Conservation (phyloP, 2,888 invertebrate species). For the Ormyrus pomaceus region DNA sequence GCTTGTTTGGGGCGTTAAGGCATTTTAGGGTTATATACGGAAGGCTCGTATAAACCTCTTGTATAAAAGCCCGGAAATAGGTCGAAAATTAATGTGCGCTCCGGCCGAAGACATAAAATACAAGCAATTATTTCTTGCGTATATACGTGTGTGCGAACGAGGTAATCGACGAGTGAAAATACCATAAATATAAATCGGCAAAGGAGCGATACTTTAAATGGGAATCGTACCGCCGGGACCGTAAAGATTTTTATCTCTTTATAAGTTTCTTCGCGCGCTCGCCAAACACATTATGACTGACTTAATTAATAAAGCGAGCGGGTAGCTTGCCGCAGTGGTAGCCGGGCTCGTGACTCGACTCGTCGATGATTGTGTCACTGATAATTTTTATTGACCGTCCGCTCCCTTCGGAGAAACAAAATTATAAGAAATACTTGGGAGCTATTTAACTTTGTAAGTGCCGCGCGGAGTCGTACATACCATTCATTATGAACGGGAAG, state of each 20-base stretch:
- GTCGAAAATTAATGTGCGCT: constrained; percentile 35
- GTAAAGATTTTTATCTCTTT: constrained; percentile 33
- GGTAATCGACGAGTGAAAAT: constrained; percentile 21
- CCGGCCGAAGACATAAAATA: constrained; percentile 33
- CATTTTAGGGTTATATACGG: constrained; percentile 7
- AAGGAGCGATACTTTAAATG: constrained; percentile 15
- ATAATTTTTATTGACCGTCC: constrained; percentile 21
- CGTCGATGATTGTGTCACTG: constrained; percentile 28
- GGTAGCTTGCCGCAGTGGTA: not conserved
- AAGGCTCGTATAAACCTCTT: constrained; percentile 1
- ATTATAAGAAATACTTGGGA: constrained; percentile 10
- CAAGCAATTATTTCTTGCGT: constrained; percentile 34
- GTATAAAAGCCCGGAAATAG: constrained; percentile 37
- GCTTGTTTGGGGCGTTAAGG: constrained; percentile 7
- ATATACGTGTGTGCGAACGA: not conserved
- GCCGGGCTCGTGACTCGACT: constrained; percentile 30
- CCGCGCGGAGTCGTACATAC: not conserved
- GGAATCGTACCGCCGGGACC: not conserved
- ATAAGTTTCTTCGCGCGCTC: constrained; percentile 20
- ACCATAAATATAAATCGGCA: constrained; percentile 39
- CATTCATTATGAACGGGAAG: not conserved
- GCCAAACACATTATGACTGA: constrained; percentile 16
- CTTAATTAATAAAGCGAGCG: constrained; percentile 41
- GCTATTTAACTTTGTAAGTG: constrained; percentile 10
- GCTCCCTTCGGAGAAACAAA: not conserved